Percentiles rank a stretch among this genome's conserved stretches.
These are phyloP conservation scores for Takifugu ocellatus DNA, from an alignment of 2,797 vertebrate species.

Conservation along the genomic window DNA sequence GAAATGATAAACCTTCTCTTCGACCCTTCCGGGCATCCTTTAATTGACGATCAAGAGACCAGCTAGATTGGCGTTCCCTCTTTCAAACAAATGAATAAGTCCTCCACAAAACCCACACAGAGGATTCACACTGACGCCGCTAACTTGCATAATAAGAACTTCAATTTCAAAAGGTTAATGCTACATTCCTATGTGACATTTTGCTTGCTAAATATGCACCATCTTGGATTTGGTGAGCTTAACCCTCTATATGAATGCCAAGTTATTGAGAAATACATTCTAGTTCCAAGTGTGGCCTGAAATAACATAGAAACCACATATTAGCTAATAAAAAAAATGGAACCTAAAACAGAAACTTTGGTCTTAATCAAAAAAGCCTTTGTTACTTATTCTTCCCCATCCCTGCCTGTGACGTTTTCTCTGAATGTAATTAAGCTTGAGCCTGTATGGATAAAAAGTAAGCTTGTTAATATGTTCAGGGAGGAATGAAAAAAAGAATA, in stretches of 20 bases:
- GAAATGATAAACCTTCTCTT: neutral
- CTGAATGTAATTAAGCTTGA: conserved; percentile 77
- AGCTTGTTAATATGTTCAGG: conserved; percentile 77
- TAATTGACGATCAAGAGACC: neutral
- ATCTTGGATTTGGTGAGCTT: conserved; percentile 61
- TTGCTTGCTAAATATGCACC: conserved; percentile 67
- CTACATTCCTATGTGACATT: conserved; percentile 66
- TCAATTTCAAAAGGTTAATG: conserved; percentile 61
- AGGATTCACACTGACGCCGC: conserved; percentile 14
- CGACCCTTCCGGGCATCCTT: neutral
- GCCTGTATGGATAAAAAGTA: conserved; percentile 76
- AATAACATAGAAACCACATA: conserved; percentile 62
- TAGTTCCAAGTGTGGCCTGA: conserved; percentile 46
- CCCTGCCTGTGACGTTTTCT: conserved; percentile 51
- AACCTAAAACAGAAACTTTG: conserved; percentile 70
- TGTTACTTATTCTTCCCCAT: conserved; percentile 65
- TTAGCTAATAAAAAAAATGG: conserved; percentile 65
- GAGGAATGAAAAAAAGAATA: conserved; percentile 71
- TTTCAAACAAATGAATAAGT: neutral
- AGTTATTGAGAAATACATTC: conserved; percentile 63
- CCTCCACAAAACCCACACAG: neutral
- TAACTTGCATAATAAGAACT: conserved; percentile 51
- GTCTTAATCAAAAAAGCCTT: conserved; percentile 72
- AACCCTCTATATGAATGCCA: conserved; percentile 61
- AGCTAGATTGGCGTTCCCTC: too few relatives aligned